These are phyloP conservation scores for Archaeoteleia sp. DNA, from an alignment of 2,888 invertebrate genomes.

Conservation along the genomic window DNA sequence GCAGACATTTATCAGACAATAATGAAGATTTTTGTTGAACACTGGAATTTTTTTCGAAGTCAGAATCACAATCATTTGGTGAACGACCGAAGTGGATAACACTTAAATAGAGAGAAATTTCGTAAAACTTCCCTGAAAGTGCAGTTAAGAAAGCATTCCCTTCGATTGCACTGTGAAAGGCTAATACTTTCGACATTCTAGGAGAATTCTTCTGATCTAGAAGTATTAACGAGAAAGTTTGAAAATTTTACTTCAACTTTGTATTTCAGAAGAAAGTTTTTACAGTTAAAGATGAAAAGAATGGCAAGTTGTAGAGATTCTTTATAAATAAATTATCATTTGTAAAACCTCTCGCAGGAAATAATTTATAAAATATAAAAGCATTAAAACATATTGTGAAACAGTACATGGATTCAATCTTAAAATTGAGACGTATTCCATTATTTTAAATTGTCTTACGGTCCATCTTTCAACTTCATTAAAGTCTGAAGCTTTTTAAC, in stretches of 20 bases:
- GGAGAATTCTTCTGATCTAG: constrained; percentile 8
- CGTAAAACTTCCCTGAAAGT: constrained; percentile 8
- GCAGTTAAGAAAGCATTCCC: constrained; percentile 22
- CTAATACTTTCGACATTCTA: constrained; percentile 12
- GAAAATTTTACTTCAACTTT: constrained; percentile 4
- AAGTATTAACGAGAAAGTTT: constrained; percentile 22
- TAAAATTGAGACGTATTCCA: not conserved
- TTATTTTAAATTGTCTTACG: not conserved
- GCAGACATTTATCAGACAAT: constrained; percentile 28
- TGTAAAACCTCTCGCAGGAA: not conserved
- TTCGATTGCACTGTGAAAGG: constrained; percentile 11
- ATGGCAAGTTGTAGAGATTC: constrained; percentile 1
- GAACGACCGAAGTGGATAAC: constrained; percentile 7
- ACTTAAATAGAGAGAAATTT: constrained; percentile 12
- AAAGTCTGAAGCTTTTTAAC: no score
- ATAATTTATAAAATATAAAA: not conserved
- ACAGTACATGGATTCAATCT: not conserved
- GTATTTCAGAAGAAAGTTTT: constrained; percentile 2
- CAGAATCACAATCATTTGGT: not conserved
- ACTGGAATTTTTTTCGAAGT: constrained; percentile 6
- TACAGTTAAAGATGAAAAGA: not conserved
- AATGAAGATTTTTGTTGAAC: constrained; percentile 11
- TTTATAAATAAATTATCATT: constrained; percentile 12
- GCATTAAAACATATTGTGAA: not conserved
- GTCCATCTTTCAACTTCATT: not conserved